Conservation (phyloP, 1,140 invertebrate genomes). For the Muscidifurax raptorellus region DNA sequence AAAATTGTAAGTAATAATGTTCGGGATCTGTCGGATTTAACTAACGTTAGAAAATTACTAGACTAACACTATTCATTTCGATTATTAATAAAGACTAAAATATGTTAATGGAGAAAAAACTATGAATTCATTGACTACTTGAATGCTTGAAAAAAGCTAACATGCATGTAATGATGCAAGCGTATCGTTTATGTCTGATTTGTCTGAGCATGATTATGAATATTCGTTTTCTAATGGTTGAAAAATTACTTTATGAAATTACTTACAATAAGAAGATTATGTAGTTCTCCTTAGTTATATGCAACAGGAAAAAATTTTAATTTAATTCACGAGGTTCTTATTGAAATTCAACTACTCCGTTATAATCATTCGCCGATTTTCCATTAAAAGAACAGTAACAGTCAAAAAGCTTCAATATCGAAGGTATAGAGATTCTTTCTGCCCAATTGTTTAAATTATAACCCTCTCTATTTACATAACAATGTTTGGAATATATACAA, state of each 20-base stretch:
- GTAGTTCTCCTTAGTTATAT: slow-evolving; percentile 46
- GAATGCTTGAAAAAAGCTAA: not conserved
- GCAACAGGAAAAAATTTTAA: slow-evolving; percentile 47
- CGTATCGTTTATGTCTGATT: not conserved
- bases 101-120: not conserved
- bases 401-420: not conserved
- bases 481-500: not conserved
- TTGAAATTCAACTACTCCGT: slow-evolving; percentile 20
- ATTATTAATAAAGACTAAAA: slow-evolving; percentile 33
- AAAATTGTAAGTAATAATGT: not conserved
- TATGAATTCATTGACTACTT: not conserved
- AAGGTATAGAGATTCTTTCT: not conserved
- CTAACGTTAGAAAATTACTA: too few species aligned
- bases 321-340: slow-evolving; percentile 23
- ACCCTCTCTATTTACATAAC: not conserved
- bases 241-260: slow-evolving; percentile 38
- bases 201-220: slow-evolving; percentile 10
- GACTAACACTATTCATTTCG: too few species aligned
- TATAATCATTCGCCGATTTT: not conserved
- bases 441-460: not conserved
- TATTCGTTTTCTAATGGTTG: slow-evolving; percentile 26
- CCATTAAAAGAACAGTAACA: slow-evolving; percentile 29
- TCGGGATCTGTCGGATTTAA: not conserved
- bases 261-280: slow-evolving; percentile 49
- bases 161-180: slow-evolving; percentile 18